These are phyloP conservation scores for Heliconius melpomene DNA, from an alignment of 1,140 invertebrate genomes.

Conservation along the genomic window DNA sequence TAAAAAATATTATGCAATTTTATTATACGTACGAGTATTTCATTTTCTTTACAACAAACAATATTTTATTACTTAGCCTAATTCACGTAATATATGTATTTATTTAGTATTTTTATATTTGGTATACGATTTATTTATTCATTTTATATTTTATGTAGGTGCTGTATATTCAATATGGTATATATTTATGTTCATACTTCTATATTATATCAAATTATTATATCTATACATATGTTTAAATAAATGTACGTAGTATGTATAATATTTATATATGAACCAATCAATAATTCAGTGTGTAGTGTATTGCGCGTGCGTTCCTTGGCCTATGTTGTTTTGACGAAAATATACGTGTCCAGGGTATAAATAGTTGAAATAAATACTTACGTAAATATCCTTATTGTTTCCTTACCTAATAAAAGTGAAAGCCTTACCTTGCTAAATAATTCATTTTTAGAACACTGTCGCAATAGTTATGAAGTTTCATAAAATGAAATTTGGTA, in stretches of 20 bases:
- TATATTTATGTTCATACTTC: no score
- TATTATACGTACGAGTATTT: no score
- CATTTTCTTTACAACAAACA: no score
- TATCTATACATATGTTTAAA: slow-evolving; percentile 5
- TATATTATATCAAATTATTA: no score
- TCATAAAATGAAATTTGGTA: not conserved
- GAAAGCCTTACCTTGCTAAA: slow-evolving; percentile 29
- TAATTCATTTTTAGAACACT: slow-evolving; percentile 25
- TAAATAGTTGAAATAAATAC: slow-evolving; percentile 61
- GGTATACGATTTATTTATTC: no score
- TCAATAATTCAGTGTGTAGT: slow-evolving; percentile 35
- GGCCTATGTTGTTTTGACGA: slow-evolving; percentile 18
- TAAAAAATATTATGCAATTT: no score
- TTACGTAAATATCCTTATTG: slow-evolving; percentile 52
- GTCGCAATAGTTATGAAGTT: not conserved
- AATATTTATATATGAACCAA: slow-evolving; percentile 34
- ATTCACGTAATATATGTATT: no score
- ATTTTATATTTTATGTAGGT: no score
- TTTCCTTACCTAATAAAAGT: slow-evolving; percentile 43
- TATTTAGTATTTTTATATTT: no score
- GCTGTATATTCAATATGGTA: no score
- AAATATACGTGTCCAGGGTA: slow-evolving; percentile 51
- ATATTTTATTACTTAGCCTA: no score
- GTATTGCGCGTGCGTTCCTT: slow-evolving; percentile 34
- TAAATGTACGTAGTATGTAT: slow-evolving; percentile 5